These are phyloP conservation scores for Caenorhabditis sp. DNA, from an alignment of 2,888 invertebrate genomes.

Conservation along the genomic window DNA sequence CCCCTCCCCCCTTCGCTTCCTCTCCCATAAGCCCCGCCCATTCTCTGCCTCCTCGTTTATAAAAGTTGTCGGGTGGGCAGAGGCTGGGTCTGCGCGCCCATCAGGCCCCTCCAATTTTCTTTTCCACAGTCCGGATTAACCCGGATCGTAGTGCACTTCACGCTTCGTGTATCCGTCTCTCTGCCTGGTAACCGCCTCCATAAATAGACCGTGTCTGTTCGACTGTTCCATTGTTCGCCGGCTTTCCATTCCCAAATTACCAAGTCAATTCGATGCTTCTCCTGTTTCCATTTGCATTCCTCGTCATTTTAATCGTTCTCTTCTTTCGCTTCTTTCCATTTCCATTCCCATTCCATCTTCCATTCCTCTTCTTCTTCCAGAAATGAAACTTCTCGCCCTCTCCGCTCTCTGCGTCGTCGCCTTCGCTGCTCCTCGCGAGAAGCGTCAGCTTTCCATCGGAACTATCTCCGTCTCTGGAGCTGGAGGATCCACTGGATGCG, in stretches of 20 bases:
- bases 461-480: constrained; percentile 76
- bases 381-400: constrained; percentile 59
- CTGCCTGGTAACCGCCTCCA: constrained; percentile 34
- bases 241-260: constrained; percentile 32
- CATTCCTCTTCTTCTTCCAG: constrained; percentile 11
- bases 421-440: constrained; percentile 70
- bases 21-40: constrained; percentile 35
- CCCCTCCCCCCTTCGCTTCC: constrained; percentile 20
- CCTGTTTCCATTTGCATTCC: constrained; percentile 12
- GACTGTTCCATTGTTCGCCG: not conserved
- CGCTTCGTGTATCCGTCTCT: constrained; percentile 42
- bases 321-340: not conserved
- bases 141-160: constrained; percentile 59
- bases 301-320: constrained; percentile 15
- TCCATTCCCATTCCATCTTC: constrained; percentile 4
- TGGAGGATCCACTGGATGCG: constrained; percentile 80
- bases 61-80: constrained; percentile 46
- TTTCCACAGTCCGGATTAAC: constrained; percentile 41
- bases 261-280: constrained; percentile 5
- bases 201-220: constrained; percentile 49
- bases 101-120: constrained; percentile 30
- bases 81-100: constrained; percentile 37
- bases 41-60: constrained; percentile 38
- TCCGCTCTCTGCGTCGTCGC: constrained; percentile 57
- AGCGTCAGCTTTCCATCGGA: constrained; percentile 75